Conservation (phyloP, 2,888 invertebrate genomes). For the Myathropa florea region DNA sequence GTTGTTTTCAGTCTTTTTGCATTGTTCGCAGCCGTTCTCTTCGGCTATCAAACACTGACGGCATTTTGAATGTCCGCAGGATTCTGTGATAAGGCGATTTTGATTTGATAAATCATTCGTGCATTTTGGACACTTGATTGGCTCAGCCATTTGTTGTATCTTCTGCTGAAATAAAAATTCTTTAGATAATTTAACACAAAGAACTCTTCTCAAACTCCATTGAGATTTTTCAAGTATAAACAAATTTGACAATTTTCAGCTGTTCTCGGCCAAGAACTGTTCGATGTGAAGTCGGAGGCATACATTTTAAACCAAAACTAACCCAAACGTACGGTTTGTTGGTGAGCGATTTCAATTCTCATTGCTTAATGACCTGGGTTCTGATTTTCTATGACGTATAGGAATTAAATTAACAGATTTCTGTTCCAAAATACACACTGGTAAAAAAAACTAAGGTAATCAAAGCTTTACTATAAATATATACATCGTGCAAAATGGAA, state of each 20-base stretch:
- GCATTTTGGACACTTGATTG: slow-evolving; percentile 83
- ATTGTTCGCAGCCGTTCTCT: slow-evolving; percentile 83
- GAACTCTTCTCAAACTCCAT: neutral
- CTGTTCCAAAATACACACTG: no score
- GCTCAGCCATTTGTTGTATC: slow-evolving; percentile 47
- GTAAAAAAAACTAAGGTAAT: no score
- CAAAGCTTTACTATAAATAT: no score
- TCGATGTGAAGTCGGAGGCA: neutral
- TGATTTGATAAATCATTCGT: slow-evolving; percentile 82
- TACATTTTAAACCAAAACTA: no score
- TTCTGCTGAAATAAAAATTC: neutral
- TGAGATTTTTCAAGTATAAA: neutral
- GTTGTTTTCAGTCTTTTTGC: slow-evolving; percentile 43
- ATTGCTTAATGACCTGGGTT: no score
- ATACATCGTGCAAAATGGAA: no score
- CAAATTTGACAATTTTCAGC: neutral
- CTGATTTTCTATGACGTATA: no score
- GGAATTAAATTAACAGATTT: no score
- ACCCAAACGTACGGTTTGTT: no score
- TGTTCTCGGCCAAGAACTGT: neutral
- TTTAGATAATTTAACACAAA: neutral
- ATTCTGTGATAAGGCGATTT: slow-evolving; percentile 86
- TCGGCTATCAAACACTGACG: slow-evolving; percentile 87
- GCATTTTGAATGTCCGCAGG: slow-evolving; percentile 89
- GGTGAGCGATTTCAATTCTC: no score